Evolutionary conservation across 2,113 vertebrate species (phyloP).

Genomic region (Sebastes schlegelii): DNA sequence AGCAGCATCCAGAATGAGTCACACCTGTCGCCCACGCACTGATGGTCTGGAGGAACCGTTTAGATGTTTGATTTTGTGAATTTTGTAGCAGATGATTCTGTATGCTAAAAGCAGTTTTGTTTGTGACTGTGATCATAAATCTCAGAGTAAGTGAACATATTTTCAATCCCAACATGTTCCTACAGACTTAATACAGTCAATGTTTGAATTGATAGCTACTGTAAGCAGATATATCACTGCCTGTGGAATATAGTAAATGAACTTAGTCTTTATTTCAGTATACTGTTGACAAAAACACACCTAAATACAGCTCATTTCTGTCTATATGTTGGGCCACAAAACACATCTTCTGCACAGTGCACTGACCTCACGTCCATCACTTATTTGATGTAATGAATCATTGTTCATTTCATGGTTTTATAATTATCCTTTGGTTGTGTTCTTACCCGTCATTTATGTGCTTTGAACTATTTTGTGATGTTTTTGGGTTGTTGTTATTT

Average conservation of each 20-base stretch:
- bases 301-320: neutral
- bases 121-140: neutral
- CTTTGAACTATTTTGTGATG: neutral
- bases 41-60: constrained; percentile 30
- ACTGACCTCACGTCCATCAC: constrained; percentile 39
- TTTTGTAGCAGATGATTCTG: constrained; percentile 26
- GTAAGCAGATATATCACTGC: neutral
- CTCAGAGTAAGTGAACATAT: neutral
- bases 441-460: neutral
- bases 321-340: constrained; percentile 7
- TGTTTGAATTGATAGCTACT: neutral
- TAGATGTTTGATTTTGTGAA: constrained; percentile 4
- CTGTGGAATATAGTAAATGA: neutral
- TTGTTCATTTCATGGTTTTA: constrained; percentile 22
- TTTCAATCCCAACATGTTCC: neutral
- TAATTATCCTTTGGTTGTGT: neutral
- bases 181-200: neutral
- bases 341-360: constrained; percentile 10
- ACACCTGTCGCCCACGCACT: constrained; percentile 7
- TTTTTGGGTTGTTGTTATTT: neutral
- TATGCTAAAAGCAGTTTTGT: neutral
- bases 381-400: constrained; percentile 49
- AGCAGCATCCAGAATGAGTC: constrained; percentile 8
- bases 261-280: neutral
- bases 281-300: neutral